A percentile compares a stretch with the other conserved stretches of the same genome.
Evolutionary conservation across 2,113 vertebrate species (phyloP).

Genomic region (Toxotes chatareus): DNA sequence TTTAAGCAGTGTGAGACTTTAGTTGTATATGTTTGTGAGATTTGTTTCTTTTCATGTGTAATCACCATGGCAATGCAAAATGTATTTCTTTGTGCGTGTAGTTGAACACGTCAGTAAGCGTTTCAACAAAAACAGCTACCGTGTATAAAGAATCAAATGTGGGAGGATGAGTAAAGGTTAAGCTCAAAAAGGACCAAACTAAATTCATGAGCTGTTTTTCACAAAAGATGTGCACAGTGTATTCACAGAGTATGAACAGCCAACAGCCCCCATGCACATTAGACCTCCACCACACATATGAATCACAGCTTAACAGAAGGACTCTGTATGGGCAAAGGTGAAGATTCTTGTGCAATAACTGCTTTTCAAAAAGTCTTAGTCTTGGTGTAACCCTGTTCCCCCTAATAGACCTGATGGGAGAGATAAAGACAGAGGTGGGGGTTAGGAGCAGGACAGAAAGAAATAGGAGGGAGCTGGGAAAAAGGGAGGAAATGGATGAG

Average conservation of each 20-base stretch:
- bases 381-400: conserved; percentile 39
- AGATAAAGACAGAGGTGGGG: conserved; percentile 31
- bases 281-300: conserved; percentile 22
- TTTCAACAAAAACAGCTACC: not conserved
- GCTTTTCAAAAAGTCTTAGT: conserved; percentile 36
- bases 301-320: conserved; percentile 39
- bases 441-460: conserved; percentile 6
- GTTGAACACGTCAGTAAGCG: not conserved
- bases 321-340: conserved; percentile 60
- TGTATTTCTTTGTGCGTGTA: not conserved
- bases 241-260: not conserved
- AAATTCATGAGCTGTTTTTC: not conserved
- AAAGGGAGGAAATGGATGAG: conserved; percentile 16
- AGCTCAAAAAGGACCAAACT: not conserved
- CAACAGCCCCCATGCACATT: conserved; percentile 15
- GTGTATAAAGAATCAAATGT: not conserved
- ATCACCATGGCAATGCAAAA: not conserved
- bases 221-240: not conserved
- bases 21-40: not conserved
- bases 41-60: not conserved
- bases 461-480: not conserved
- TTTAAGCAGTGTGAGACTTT: not conserved
- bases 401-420: conserved; percentile 44
- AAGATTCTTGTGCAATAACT: conserved; percentile 61
- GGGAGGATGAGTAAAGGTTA: not conserved